A percentile compares a stretch with the other conserved stretches of the same genome.
phyloP scores from a whole-genome alignment of 2,888 invertebrate genomes.

The Deroplatys truncata region DNA sequence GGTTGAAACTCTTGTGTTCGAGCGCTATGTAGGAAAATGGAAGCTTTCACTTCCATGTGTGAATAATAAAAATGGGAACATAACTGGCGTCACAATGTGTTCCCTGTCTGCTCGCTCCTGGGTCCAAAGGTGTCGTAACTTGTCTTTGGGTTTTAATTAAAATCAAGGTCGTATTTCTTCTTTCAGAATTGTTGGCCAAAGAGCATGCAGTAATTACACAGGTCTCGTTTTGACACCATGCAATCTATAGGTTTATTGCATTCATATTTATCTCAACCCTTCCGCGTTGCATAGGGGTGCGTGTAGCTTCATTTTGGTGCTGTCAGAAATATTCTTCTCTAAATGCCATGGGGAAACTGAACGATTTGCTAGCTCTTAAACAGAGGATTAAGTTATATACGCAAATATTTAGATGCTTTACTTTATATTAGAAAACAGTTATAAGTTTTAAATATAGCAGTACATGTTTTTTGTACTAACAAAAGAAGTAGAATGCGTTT shows the following conservation, averaged over 20 bases:
- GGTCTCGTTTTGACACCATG: not conserved
- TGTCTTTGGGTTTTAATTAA: not conserved
- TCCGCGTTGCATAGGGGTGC: not conserved
- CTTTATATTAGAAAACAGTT: no score
- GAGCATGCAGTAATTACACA: not conserved
- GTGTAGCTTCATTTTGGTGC: not conserved
- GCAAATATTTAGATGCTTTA: no score
- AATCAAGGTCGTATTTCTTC: not conserved
- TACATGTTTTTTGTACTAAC: no score
- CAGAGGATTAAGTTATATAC: no score
- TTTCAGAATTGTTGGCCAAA: not conserved
- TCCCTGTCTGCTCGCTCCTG: not conserved
- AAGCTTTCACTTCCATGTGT: not conserved
- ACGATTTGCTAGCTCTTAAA: no score
- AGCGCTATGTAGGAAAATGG: not conserved
- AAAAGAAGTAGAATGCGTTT: no score
- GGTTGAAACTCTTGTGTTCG: not conserved
- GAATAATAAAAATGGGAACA: not conserved
- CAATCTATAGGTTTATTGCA: not conserved
- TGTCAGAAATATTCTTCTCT: no score
- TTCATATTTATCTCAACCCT: not conserved
- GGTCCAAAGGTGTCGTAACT: not conserved
- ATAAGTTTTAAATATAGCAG: no score
- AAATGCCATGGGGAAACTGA: no score
- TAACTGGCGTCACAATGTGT: not conserved